Conservation (phyloP, 1,140 invertebrate species). For the Zaprionus lachaisei region DNA sequence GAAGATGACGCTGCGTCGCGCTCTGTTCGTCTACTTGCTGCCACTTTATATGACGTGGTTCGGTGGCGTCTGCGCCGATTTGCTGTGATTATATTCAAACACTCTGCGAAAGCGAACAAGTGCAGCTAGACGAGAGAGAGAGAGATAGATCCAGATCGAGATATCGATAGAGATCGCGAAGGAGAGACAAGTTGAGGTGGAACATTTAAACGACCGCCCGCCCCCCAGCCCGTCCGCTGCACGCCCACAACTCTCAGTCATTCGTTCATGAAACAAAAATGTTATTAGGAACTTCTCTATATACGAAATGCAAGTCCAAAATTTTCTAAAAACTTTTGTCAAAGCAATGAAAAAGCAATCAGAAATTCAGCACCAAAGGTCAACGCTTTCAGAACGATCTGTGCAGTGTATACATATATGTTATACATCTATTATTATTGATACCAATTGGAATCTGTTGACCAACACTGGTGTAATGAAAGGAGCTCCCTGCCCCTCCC, state of each 20-base stretch:
- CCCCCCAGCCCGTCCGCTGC: constrained; percentile 43
- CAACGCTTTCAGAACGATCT: constrained; percentile 10
- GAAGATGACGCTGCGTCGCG: constrained; percentile 87
- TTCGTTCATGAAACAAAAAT: constrained; percentile 79
- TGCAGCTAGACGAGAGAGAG: constrained; percentile 23
- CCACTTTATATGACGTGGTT: constrained; percentile 94
- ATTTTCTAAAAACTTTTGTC: constrained; percentile 81
- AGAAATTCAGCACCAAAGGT: constrained; percentile 15
- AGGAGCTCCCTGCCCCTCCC: neutral
- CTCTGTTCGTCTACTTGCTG: constrained; percentile 90
- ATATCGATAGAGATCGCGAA: constrained; percentile 25
- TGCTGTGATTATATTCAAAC: constrained; percentile 88
- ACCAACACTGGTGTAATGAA: neutral
- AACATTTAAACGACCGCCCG: constrained; percentile 29
- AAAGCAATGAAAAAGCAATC: constrained; percentile 72
- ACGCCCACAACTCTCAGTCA: constrained; percentile 76
- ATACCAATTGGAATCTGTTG: constrained; percentile 13
- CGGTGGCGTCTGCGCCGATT: constrained; percentile 90
- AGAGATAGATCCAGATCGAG: neutral
- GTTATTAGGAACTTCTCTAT: constrained; percentile 75
- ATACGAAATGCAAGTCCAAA: constrained; percentile 80
- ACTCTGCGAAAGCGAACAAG: constrained; percentile 43
- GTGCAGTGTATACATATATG: neutral
- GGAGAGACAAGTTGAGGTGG: constrained; percentile 36
- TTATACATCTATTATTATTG: neutral